Evolutionary conservation across 1,140 invertebrate genomes (phyloP), one percentile per base, ranked within the genome.

Genomic region (Leptinotarsa defecta): DNA sequence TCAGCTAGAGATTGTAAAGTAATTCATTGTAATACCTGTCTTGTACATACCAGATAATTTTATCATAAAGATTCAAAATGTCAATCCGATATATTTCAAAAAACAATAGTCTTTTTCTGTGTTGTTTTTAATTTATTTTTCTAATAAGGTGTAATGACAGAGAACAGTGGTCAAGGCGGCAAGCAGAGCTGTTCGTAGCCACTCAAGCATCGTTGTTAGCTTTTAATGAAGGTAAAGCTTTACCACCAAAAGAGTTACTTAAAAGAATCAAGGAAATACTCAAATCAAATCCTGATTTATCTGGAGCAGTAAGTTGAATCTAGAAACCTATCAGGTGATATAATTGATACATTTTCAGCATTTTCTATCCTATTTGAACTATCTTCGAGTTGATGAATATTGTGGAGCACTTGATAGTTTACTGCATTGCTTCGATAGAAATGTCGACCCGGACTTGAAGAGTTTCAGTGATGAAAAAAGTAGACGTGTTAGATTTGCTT

Each of bases 331-430:
- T 15, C 5, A n/a, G n/a, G 13, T 57, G 4, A 4, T 57, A 57
- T 20, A 19, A 65, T 27, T 13, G 24, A 8, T 43, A 4, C 6
- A 74, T 68, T 90, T 91, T 78, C 86, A 96, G 91, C 94, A 97
- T 89, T 97, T 94, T 84, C 87, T 98, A 43, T 95, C 93, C 81
- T 98, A 96, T 83, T 86, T 98, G 79, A 98, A 97, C 86, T 95
- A 92, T 81, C 85, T 97, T 61, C 87, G 96, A 43, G 90, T 95
- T 4, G 93, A 93, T 81, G 96, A 98, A 85, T 95, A 94, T 84
- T 94, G 93, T 82, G 95, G 94, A 3, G 93, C 95, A 0, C 84
- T 95, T 73, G 91, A 95, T 79, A 94, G 93, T 78, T 86, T 97
- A 1, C 94, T 95, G 86, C 92, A 95, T 80, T 95, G 93, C 82